Base-by-base conservation (phyloP, 2,888 invertebrate species). In the Busseola fusca region DNA sequence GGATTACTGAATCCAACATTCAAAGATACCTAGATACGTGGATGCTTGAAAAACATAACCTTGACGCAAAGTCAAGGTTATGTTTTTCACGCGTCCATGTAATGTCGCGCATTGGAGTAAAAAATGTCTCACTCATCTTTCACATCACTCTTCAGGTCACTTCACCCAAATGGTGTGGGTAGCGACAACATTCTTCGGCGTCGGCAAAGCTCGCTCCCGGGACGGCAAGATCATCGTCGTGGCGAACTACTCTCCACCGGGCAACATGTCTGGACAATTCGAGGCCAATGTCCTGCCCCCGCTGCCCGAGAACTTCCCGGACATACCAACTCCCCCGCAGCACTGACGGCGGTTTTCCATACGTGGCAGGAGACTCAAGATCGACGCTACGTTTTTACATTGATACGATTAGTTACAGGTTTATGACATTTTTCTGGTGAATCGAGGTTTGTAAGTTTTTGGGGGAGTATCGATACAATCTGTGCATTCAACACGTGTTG, bases 121-220 rank as follows among this genome's bases (percentile, higher is more conserved):
- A 40, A 40, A 40, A 40, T 40, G 4, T 40, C 10, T 68, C 2
- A 69, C 10, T 68, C 4, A 69, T 50, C 12, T 21, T 18, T 34
- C 1, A 14, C 7, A 37, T 40, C 4, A 25, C 25, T 65, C 16
- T 69, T 25, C 92, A 98, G 98, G 98, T 73, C 98, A 98, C 91
- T 98, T 98, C 92, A 98, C 98, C 0, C 98, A 98, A 93, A 96
- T 98, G 91, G 97, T 98, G 37, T 98, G 98, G 98, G 96, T 97
- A 52, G 96, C 96, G 62, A 98, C 97, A 3, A 96, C 96, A 59
- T 96, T 97, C 90, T 97, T 98, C 88, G 98, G 98, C 4, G 97
- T 98, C 1, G 98, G 98, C 12, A 98, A 98, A 88, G 98, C 98
- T 1, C 96, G 97, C 66, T 97, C 97, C 48, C 95, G 97, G 58